Conservation (phyloP, 2,888 invertebrate species). For the Orchesella flavescens region DNA sequence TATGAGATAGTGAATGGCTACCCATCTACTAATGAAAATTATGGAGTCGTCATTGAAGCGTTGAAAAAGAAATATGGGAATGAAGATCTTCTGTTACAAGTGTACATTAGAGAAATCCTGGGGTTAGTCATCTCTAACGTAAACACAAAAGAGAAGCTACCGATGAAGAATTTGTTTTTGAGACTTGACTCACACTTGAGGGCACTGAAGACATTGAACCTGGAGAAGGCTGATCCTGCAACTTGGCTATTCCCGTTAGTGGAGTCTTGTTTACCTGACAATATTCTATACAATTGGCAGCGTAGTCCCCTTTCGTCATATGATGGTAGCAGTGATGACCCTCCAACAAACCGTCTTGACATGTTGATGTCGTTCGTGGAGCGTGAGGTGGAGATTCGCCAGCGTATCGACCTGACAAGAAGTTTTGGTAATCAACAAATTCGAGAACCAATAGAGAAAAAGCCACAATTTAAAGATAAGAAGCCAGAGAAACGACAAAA, state of each 20-base stretch:
- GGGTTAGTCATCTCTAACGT: conserved; percentile 70
- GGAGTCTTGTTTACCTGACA: conserved; percentile 72
- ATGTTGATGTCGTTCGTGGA: conserved; percentile 38
- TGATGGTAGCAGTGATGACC: conserved; percentile 6
- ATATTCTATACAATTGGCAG: conserved; percentile 71
- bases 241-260: conserved; percentile 67
- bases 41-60: conserved; percentile 41
- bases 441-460: neutral
- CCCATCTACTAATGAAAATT: conserved; percentile 33
- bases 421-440: neutral
- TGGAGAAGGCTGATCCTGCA: conserved; percentile 45
- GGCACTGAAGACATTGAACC: conserved; percentile 38
- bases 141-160: conserved; percentile 1
- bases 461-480: neutral
- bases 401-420: conserved; percentile 1
- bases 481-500: neutral
- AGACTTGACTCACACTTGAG: conserved; percentile 51
- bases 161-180: conserved; percentile 27
- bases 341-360: conserved; percentile 20
- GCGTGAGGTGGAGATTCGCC: conserved; percentile 24
- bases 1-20: conserved; percentile 67
- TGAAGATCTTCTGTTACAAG: conserved; percentile 72
- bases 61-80: conserved; percentile 57
- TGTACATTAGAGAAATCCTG: conserved; percentile 72
- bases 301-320: neutral